A percentile compares a stretch with the other conserved stretches of the same genome.
Evolutionary conservation across 1,140 invertebrate genomes (phyloP).

Genomic region (Bombus confusus): DNA sequence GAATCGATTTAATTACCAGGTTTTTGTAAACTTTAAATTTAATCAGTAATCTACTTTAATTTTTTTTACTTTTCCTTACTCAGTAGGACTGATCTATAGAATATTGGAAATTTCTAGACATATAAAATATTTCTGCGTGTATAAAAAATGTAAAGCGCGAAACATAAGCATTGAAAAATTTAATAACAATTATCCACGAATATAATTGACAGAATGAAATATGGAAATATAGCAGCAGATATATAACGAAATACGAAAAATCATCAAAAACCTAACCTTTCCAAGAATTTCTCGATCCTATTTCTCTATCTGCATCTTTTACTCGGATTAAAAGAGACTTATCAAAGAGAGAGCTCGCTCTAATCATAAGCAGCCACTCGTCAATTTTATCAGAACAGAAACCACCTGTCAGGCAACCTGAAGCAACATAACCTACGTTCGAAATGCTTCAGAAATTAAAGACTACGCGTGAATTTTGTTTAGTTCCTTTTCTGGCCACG

Average conservation of each 20-base stretch:
- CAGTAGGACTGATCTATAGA: no score
- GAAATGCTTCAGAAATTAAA: conserved; percentile 1
- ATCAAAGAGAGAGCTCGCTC: background rate
- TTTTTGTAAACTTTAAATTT: background rate
- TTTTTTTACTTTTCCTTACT: no score
- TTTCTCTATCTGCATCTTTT: background rate
- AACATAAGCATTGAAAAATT: no score
- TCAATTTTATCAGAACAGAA: background rate
- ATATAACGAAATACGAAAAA: background rate
- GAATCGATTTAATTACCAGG: no score
- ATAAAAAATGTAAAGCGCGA: no score
- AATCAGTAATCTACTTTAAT: background rate
- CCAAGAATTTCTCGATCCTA: background rate
- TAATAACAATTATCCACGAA: no score
- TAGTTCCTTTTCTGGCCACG: background rate
- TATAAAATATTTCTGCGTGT: no score
- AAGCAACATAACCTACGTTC: background rate
- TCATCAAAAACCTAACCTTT: no score
- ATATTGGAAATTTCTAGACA: no score
- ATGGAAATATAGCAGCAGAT: no score
- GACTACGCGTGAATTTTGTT: background rate
- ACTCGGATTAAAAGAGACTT: no score
- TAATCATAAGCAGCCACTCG: background rate
- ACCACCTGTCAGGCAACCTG: background rate
- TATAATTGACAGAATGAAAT: no score